Percentiles rank a stretch among this genome's conserved stretches.
These are phyloP conservation scores for Kryptopterus vitreolus DNA, from an alignment of 2,797 vertebrate genomes.

Conservation along the genomic window DNA sequence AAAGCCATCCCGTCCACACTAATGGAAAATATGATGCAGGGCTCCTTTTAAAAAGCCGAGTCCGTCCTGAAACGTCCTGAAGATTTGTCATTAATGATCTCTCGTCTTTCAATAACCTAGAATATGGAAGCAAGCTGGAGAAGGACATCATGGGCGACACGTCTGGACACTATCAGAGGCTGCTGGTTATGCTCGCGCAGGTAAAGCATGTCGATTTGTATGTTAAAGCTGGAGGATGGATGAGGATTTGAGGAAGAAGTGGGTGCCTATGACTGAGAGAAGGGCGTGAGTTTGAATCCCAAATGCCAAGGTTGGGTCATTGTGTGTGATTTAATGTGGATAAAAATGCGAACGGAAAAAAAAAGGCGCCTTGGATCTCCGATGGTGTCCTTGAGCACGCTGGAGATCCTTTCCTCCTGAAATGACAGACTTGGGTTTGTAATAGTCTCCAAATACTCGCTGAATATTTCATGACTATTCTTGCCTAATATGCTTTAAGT, in stretches of 20 bases:
- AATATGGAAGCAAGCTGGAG: conserved; percentile 84
- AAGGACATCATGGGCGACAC: conserved; percentile 89
- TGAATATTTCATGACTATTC: conserved; percentile 9
- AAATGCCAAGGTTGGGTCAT: neutral
- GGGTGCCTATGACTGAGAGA: neutral
- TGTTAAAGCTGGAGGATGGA: neutral
- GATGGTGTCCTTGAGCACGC: neutral
- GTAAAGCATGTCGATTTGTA: conserved; percentile 63
- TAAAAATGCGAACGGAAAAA: neutral
- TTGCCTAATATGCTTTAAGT: neutral
- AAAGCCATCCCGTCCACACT: conserved; percentile 36
- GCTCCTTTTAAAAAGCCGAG: neutral
- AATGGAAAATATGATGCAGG: conserved; percentile 57
- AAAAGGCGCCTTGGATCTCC: neutral
- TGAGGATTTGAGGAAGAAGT: neutral
- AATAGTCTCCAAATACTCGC: neutral
- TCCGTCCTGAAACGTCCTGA: neutral
- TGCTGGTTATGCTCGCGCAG: conserved; percentile 92
- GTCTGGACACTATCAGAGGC: conserved; percentile 84
- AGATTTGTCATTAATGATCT: conserved; percentile 57
- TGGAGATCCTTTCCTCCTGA: neutral
- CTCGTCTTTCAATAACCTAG: conserved; percentile 71
- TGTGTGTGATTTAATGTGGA: neutral
- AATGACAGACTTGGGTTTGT: neutral
- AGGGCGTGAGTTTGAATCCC: neutral